Base-by-base conservation (phyloP, 2,888 invertebrate genomes). In the Erebia ligea region DNA sequence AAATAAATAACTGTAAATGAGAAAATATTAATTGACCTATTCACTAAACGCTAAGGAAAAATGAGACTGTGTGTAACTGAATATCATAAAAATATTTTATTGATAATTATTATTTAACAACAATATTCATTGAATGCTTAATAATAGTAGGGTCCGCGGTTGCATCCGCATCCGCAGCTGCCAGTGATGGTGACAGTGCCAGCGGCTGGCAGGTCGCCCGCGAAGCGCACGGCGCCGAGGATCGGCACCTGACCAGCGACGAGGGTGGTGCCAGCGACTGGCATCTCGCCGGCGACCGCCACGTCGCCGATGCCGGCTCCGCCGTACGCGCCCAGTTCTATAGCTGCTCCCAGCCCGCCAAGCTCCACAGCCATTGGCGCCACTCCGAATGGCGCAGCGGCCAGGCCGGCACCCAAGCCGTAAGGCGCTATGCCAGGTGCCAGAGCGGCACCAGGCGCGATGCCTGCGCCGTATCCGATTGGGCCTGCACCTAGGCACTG, bases 171-270 rank as follows among this genome's bases (percentile, higher is more conserved):
- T 2, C 78, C 78, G 67, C 82, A 81, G 19, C 76, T 75, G 11
- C 83, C 82, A 40, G 75, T 62, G 52, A 82, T 78, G 13, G 79
- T 77, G 52, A 83, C 81, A 4, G 78, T 67, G n/a, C 83, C 84
- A 68, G 76, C 78, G 50, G 83, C 84, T 58, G 80, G 78, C 2
- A 79, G 68, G 19, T 74, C 69, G 3, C 79, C 88, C 21, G 85
- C 77, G 74, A 86, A 83, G 45, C 77, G 71, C 11, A 84, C 82
- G 21, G 79, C 77, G 8, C 84, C 81, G 57, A 79, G 77, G 70
- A 83, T 81, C 5, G 84, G 82, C 15, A 84, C 80, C 63, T 78
- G 78, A 52, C 83, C 82, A n/a, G 77, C 76, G 34, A 83, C 77
- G 10, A 77, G 73, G 4, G 82, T 82, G 17, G 70, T 76, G 21